Base-by-base conservation (phyloP, 2,888 invertebrate genomes). In the Clanis bilineata region DNA sequence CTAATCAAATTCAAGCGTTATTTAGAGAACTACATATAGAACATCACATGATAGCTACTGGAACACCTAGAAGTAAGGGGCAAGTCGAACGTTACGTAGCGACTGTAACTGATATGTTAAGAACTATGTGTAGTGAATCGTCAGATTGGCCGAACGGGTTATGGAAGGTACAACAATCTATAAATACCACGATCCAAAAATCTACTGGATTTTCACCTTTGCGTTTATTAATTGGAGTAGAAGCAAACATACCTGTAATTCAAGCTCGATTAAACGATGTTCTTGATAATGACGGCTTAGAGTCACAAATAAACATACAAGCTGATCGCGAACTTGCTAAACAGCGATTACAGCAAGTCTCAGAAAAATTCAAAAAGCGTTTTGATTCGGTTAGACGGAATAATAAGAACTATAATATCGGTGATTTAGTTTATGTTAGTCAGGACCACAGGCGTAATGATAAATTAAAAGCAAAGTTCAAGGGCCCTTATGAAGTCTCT, bases 181-280 rank as follows among this genome's bases (percentile, higher is more conserved):
- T 73, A 2, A 74, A 73, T 15, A 72, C 71, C 0, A 75, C 71
- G 5, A 23, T 69, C 23, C 70, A 70, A 58, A 68, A 73, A 45
- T 62, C 64, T 0, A 73, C 36, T 7, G 36, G 36, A 7, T 36
- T 36, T 36, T 36, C 36, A 9, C 36, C 36, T 9, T 10, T 36
- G 9, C 36, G 36, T 9, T 36, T 36, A 36, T 9, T 36, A 9
- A 36, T 9, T 9, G 36, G 36, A 2, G 36, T 36, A 36, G 36
- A 36, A 4, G 36, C 36, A 10, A 36, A 36, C 10, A 36, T 36
- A 36, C 36, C 36, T 9, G 9, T 36, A 2, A 9, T 9, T 7
- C 36, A 36, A 36, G 9, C 36, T 36, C 36, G 36, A 7, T 36
- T 7, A 36, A 36, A 36, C 9, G 36, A 36, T 2, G 9, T 36